phyloP scores from a whole-genome alignment of 2,888 invertebrate genomes.

The Margaritifera margaritifera region DNA sequence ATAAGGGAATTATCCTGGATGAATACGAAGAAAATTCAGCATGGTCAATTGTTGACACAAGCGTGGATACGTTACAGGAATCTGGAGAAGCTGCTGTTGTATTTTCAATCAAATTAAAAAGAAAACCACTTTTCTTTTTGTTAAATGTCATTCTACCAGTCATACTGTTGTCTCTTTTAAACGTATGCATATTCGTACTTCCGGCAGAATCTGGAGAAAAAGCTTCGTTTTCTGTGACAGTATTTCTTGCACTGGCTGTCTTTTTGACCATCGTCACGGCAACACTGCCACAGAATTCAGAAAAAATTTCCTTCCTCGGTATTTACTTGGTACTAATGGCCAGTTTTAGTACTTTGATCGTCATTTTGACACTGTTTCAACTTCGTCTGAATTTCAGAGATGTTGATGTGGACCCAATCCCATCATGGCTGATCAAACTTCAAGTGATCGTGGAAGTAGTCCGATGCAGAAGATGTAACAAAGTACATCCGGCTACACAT shows the following conservation, averaged over 20 bases:
- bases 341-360: slow-evolving; percentile 26
- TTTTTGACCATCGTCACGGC: slow-evolving; percentile 26
- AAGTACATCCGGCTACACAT: no score
- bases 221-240: slow-evolving; percentile 28
- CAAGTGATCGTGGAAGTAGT: no score
- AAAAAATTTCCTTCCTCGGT: slow-evolving; percentile 20
- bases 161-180: slow-evolving; percentile 26
- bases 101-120: slow-evolving; percentile 20
- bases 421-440: slow-evolving; percentile 5
- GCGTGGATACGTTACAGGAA: slow-evolving; percentile 6
- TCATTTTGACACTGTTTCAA: slow-evolving; percentile 24
- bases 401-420: slow-evolving; percentile 18
- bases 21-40: slow-evolving; percentile 19
- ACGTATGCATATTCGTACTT: slow-evolving; percentile 30
- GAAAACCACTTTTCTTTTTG: slow-evolving; percentile 36
- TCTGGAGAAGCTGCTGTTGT: slow-evolving; percentile 14
- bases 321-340: slow-evolving; percentile 35
- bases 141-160: slow-evolving; percentile 35
- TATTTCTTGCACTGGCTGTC: slow-evolving; percentile 30
- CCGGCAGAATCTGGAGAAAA: slow-evolving; percentile 33
- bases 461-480: no score
- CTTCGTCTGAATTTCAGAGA: slow-evolving; percentile 28
- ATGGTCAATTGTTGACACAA: slow-evolving; percentile 22
- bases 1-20: slow-evolving; percentile 14
- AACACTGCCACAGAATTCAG: slow-evolving; percentile 26